Evolutionary conservation across 2,888 invertebrate species (phyloP), one percentile per base, ranked within the genome.

Genomic region (Aspidiotus rigidus): DNA sequence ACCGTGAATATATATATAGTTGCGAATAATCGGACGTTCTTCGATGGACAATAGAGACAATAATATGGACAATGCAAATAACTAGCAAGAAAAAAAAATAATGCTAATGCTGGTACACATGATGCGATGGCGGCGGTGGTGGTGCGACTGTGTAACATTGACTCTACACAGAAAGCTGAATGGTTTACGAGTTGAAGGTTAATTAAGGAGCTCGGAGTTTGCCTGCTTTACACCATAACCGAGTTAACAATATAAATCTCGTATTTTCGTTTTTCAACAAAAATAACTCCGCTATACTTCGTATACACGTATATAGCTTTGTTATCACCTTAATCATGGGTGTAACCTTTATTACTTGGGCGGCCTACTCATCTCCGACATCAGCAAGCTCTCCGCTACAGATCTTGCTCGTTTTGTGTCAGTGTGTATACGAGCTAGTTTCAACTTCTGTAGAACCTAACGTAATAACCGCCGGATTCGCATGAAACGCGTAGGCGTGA

Each of bases 171-270:
- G n/a, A 49, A 49, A 11, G 49, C n/a, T 49, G 10, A 49, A 49
- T 13, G 11, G 49, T 49, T n/a, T n/a, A n/a, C 49, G 49, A 49
- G 49, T 49, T 49, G 49, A 49, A 49, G 49, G 49, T 49, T 49
- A 49, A 49, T 49, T 49, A 49, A 49, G 49, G 49, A 11, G 49
- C 49, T 49, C n/a, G 49, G 49, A n/a, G 49, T n/a, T 49, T 49
- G 49, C 49, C 11, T 49, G 49, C 49, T 49, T n/a, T 11, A n/a
- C n/a, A n/a, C 49, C 49, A 49, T 49, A 49, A 49, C 49, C 49
- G n/a, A 49, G 49, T n/a, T 49, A 49, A 49, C 49, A 49, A 49
- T 49, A 49, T 49, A 49, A 49, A 49, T 3, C 49, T 49, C n/a
- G 49, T 49, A n/a, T 49, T 49, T 49, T 49, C 49, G 49, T 49